Base-by-base conservation (phyloP, 2,797 vertebrate genomes). In the Coilia nasus region DNA sequence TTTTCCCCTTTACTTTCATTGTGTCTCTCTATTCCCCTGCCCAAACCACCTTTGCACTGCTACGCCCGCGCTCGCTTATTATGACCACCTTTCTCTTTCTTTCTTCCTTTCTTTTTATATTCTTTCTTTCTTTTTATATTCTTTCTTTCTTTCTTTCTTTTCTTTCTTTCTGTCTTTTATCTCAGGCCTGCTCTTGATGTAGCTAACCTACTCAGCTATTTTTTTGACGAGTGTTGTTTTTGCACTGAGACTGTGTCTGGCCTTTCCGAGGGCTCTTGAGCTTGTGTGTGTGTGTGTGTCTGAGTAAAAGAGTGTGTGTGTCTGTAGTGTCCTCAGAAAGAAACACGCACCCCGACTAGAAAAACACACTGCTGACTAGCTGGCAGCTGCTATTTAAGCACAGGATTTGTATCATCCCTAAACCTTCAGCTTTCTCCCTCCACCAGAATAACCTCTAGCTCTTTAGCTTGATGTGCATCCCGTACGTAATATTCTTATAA, bases 101-200 rank as follows among this genome's bases (percentile, higher is more conserved):
- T 2, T 41, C 35, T 41, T 41, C 5, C 35, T 41, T 41, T 41
- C 35, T 41, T 5, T 41, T 41, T 41, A 2, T 41, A 2, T 41
- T 41, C 5, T 41, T 5, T 41, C 2, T 41, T 41, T 41, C 35
- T 41, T 41, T 41, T 41, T 5, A 2, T 2, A 2, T 41, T 41
- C 35, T 41, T 41, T 41, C 35, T 41, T 41, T 41, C 35, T 41
- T 41, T 62, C 11, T 62, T 64, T 15, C 50, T 88, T 89, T 57
- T 83, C 82, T 87, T 71, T 15, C 67, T 25, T 67, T 87, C 60
- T 59, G 28, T 57, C 62, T 28, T 64, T 64, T 64, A 25, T 64
- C 62, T 64, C 28, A 14, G 23, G 11, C 23, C 23, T 7, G 10
- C 60, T 64, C 62, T 64, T 64, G 62, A 28, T 23, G 23, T 28